phyloP scores from a whole-genome alignment of 2,888 invertebrate species.

The Gnatocerus cornutus region DNA sequence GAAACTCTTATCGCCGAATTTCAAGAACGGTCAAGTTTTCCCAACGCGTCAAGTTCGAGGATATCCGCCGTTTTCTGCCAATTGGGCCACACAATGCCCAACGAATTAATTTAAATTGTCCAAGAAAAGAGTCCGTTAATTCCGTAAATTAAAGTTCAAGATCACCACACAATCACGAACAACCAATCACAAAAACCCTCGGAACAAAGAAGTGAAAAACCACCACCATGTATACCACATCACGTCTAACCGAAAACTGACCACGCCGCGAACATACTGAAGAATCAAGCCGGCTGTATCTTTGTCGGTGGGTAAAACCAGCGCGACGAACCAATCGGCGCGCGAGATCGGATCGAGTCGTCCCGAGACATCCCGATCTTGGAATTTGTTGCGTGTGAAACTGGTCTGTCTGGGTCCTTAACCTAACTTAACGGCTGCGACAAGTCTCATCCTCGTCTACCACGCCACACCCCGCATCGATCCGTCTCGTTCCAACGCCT shows the following conservation, averaged over 20 bases:
- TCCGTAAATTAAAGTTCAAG: conserved; percentile 37
- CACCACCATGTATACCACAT: conserved; percentile 4
- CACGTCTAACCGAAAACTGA: conserved; percentile 61
- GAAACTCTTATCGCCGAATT: conserved; percentile 52
- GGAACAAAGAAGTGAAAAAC: conserved; percentile 5
- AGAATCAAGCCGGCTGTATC: conserved; percentile 61
- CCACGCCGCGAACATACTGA: conserved; percentile 62
- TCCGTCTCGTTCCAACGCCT: conserved; percentile 52
- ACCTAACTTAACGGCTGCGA: conserved; percentile 71
- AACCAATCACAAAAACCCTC: background rate
- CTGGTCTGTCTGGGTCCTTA: conserved; percentile 72
- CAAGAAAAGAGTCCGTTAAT: conserved; percentile 44
- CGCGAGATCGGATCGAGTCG: conserved; percentile 56
- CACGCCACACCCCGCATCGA: conserved; percentile 51
- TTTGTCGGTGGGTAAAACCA: conserved; percentile 56
- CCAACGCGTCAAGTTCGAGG: conserved; percentile 31
- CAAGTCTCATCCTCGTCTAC: conserved; percentile 56
- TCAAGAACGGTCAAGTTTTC: conserved; percentile 38
- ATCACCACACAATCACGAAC: conserved; percentile 17
- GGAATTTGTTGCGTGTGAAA: conserved; percentile 65
- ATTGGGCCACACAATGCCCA: conserved; percentile 44
- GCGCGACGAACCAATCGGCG: conserved; percentile 55
- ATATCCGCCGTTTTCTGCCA: conserved; percentile 42
- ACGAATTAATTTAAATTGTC: conserved; percentile 43
- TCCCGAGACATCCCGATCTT: conserved; percentile 52